Evolutionary conservation across 2,113 vertebrate genomes (phyloP).

Genomic region (Gavia stellata): DNA sequence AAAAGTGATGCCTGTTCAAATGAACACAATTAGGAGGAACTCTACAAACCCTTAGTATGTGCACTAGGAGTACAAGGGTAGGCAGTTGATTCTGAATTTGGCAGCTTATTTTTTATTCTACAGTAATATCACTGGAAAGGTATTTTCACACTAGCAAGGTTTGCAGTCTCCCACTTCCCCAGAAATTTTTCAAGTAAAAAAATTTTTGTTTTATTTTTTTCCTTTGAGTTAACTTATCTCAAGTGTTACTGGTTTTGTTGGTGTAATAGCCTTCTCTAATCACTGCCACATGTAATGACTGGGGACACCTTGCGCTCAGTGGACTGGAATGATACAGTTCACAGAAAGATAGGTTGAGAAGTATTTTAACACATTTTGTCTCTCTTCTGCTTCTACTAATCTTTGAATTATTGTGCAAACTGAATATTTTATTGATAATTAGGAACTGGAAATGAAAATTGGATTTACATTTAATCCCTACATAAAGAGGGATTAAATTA

Average conservation of each 20-base stretch:
- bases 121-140: not conserved
- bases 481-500: not conserved
- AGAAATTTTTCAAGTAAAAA: not conserved
- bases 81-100: not conserved
- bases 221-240: not conserved
- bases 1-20: not conserved
- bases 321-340: not conserved
- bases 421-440: slow-evolving; percentile 25
- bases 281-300: not conserved
- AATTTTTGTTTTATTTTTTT: not conserved
- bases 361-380: not conserved
- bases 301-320: not conserved
- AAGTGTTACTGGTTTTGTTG: not conserved
- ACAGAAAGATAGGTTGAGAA: not conserved
- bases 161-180: not conserved
- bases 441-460: not conserved
- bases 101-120: not conserved
- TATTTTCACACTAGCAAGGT: not conserved
- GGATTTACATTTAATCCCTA: slow-evolving; percentile 14
- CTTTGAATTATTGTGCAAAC: slow-evolving; percentile 6
- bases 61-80: not conserved
- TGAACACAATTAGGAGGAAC: not conserved
- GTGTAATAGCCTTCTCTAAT: not conserved
- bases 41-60: not conserved
- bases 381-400: not conserved